phyloP scores from a whole-genome alignment of 2,113 vertebrate species.

The Callospermophilus lateralis region DNA sequence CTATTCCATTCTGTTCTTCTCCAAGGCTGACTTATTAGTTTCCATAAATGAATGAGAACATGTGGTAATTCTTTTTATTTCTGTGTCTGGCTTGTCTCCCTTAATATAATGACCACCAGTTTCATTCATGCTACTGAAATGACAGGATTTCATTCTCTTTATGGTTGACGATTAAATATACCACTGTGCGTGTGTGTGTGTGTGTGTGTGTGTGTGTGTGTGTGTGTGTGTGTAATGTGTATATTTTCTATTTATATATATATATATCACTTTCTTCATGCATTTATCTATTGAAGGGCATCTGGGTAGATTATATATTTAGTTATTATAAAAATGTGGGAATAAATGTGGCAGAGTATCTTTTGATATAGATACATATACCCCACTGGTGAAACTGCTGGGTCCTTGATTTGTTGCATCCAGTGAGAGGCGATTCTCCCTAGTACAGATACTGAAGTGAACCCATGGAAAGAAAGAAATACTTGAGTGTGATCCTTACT shows the following conservation, averaged over 20 bases:
- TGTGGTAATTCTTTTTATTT: not conserved
- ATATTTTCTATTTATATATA: no score
- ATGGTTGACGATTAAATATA: not conserved
- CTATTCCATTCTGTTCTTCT: not conserved
- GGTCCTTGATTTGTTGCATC: fast-evolving
- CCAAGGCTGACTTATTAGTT: not conserved
- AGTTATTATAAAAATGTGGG: not conserved
- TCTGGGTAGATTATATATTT: not conserved
- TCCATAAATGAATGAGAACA: not conserved
- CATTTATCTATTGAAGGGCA: not conserved
- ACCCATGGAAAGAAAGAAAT: not conserved
- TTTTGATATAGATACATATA: not conserved
- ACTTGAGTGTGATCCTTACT: not conserved
- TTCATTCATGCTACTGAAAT: not conserved
- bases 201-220: no score
- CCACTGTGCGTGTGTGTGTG: not conserved
- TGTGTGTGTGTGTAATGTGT: no score
- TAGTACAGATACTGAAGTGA: fast-evolving
- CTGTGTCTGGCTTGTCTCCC: not conserved
- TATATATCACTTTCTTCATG: not conserved
- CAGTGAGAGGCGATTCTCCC: not conserved
- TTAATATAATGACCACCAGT: not conserved
- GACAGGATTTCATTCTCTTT: not conserved
- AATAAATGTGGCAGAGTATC: not conserved
- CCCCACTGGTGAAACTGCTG: not conserved